Conservation (phyloP, 2,888 invertebrate species). For the Caenorhabditis sp. region DNA sequence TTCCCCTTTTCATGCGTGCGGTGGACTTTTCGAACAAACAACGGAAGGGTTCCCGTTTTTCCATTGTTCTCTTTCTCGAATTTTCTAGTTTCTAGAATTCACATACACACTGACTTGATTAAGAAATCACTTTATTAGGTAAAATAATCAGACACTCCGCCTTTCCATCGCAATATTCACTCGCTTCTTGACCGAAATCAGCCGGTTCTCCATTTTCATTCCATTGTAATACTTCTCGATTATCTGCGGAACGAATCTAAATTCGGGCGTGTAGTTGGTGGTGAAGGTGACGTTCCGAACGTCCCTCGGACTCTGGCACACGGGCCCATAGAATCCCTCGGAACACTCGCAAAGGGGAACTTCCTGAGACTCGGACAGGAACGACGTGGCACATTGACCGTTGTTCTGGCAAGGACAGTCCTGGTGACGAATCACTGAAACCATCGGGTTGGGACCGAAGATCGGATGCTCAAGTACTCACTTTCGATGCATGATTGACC, state of each 20-base stretch:
- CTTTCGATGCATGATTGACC: not conserved
- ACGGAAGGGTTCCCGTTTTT: not conserved
- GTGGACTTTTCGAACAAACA: slow-evolving; percentile 31
- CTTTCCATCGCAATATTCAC: not conserved
- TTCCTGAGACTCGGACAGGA: not conserved
- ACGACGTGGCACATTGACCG: not conserved
- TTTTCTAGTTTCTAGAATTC: not conserved
- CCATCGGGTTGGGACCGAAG: not conserved
- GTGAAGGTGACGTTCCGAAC: not conserved
- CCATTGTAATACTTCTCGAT: slow-evolving; percentile 2
- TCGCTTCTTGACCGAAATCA: not conserved
- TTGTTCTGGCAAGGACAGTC: slow-evolving; percentile 1
- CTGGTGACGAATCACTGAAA: not conserved
- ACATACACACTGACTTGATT: too few species aligned
- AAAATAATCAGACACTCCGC: too few species aligned
- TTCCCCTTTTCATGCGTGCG: slow-evolving; percentile 12
- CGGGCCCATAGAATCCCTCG: not conserved
- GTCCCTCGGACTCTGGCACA: not conserved
- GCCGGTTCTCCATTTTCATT: not conserved
- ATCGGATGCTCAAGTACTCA: too few species aligned
- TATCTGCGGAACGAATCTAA: slow-evolving; percentile 1
- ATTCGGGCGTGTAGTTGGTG: not conserved
- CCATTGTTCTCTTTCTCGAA: not conserved
- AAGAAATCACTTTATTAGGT: too few species aligned
- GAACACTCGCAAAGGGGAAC: slow-evolving; percentile 1